phyloP scores from a whole-genome alignment of 2,113 vertebrate genomes.

The Syrmaticus mikado region DNA sequence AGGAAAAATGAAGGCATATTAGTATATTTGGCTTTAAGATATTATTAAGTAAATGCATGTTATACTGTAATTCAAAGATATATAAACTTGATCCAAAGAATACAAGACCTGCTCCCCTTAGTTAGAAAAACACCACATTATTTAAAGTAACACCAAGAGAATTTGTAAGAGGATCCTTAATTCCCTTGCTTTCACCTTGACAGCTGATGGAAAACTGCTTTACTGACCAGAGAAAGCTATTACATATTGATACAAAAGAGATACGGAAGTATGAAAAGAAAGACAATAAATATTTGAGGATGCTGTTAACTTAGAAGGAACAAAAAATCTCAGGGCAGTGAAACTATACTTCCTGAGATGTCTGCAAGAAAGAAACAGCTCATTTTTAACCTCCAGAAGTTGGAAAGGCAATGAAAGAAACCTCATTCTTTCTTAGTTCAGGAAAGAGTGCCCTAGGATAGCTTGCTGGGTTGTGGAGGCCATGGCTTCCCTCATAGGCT shows the following conservation, averaged over 20 bases:
- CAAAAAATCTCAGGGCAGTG: background rate
- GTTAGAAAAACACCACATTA: conserved; percentile 1
- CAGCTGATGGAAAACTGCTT: background rate
- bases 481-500: background rate
- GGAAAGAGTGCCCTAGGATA: background rate
- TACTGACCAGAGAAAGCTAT: background rate
- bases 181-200: conserved; percentile 22
- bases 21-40: conserved; percentile 45
- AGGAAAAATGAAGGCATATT: background rate
- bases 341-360: background rate
- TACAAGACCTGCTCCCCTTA: conserved; percentile 5
- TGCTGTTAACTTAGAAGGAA: background rate
- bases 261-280: background rate
- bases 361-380: background rate
- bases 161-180: background rate
- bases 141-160: conserved; percentile 15
- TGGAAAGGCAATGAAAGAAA: background rate
- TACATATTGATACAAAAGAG: background rate
- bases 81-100: conserved; percentile 11
- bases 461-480: background rate
- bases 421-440: background rate
- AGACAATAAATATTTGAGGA: background rate
- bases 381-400: background rate
- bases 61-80: background rate
- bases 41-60: conserved; percentile 42